Evolutionary conservation across 2,797 vertebrate species (phyloP).

Genomic region (Microchirus variegatus): DNA sequence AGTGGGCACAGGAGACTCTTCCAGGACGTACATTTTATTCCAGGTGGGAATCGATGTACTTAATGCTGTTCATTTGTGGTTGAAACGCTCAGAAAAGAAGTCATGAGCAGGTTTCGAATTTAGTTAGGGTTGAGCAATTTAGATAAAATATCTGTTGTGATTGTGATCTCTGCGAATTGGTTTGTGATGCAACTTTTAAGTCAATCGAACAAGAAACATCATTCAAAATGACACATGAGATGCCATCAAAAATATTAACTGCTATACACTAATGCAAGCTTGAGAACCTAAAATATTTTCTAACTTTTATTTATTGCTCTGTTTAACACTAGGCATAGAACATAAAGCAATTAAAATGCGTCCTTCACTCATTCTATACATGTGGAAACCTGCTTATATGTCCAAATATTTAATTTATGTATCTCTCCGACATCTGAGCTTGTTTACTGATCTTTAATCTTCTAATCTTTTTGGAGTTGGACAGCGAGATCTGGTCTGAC

Average conservation of each 20-base stretch:
- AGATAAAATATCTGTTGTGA: too few species aligned
- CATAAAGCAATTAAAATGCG: background rate
- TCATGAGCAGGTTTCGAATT: too few species aligned
- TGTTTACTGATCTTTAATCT: constrained; percentile 10
- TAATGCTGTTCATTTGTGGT: background rate
- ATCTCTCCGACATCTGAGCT: background rate
- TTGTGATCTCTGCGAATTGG: too few species aligned
- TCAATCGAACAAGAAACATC: too few species aligned
- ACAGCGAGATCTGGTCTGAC: constrained; percentile 16
- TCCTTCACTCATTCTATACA: background rate
- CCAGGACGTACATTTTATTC: background rate
- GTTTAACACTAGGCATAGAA: too few species aligned
- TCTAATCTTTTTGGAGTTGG: constrained; percentile 6
- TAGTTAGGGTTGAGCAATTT: too few species aligned
- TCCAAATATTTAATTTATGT: background rate
- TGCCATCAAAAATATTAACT: too few species aligned
- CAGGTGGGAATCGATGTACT: background rate
- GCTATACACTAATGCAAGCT: too few species aligned
- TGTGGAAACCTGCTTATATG: background rate
- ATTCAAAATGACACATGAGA: too few species aligned
- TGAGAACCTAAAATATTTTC: too few species aligned
- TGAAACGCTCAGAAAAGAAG: background rate
- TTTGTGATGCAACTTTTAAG: too few species aligned
- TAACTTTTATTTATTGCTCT: too few species aligned
- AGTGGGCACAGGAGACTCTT: background rate